These are phyloP conservation scores for Steinernema scapterisci DNA, from an alignment of 2,888 invertebrate genomes.

Conservation along the genomic window DNA sequence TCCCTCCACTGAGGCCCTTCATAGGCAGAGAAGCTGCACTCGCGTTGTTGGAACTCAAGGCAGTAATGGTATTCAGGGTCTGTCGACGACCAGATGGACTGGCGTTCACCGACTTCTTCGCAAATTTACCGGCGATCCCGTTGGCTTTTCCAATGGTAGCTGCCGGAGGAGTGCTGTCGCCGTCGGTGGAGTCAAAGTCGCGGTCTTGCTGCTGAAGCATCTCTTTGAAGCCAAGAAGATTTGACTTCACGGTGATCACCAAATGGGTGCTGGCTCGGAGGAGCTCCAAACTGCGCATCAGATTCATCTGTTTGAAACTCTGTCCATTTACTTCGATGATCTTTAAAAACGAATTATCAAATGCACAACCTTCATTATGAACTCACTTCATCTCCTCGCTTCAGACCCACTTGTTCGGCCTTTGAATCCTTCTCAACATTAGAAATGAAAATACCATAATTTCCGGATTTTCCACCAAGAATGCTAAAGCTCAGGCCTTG, in stretches of 20 bases:
- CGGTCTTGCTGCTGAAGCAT: slow-evolving; percentile 47
- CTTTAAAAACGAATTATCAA: slow-evolving; percentile 58
- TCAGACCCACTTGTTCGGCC: slow-evolving; percentile 91
- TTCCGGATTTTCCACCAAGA: slow-evolving; percentile 83
- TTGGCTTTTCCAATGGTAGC: slow-evolving; percentile 17
- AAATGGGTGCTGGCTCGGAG: slow-evolving; percentile 91
- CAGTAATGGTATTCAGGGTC: slow-evolving; percentile 10
- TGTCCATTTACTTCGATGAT: slow-evolving; percentile 96
- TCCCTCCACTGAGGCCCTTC: slow-evolving; percentile 7
- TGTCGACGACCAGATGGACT: neutral
- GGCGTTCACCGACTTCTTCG: slow-evolving; percentile 14
- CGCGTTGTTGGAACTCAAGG: neutral
- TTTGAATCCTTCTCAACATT: slow-evolving; percentile 91
- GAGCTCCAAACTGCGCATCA: slow-evolving; percentile 88
- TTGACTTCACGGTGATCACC: slow-evolving; percentile 93
- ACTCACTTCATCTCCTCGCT: slow-evolving; percentile 85
- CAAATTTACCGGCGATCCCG: slow-evolving; percentile 8
- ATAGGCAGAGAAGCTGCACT: neutral
- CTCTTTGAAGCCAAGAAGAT: slow-evolving; percentile 76
- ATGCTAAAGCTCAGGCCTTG: slow-evolving; percentile 89
- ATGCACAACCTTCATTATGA: slow-evolving; percentile 30
- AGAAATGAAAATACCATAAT: slow-evolving; percentile 90
- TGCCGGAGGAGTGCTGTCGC: slow-evolving; percentile 6
- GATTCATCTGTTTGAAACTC: slow-evolving; percentile 89
- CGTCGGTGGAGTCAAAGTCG: slow-evolving; percentile 11